Evolutionary conservation across 2,888 invertebrate genomes (phyloP), one percentile per base, ranked within the genome.

Genomic region (Nomada ferruginata): DNA sequence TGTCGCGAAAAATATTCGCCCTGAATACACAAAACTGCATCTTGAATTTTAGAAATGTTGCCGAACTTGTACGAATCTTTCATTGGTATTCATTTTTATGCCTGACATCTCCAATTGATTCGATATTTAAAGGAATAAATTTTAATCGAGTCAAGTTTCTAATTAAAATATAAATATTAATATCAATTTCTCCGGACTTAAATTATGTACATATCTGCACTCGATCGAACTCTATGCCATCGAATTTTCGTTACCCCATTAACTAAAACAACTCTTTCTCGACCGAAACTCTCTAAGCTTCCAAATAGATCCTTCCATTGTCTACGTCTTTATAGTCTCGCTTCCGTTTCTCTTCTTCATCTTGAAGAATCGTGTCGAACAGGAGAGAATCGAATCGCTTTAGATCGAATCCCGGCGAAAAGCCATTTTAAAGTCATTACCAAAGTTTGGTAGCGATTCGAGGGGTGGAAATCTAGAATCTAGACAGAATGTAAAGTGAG

Each of bases 341-440:
- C 55, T 53, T 47, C 71, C 52, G 47, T 26, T 65, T 71, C 50
- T 64, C 57, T 50, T 57, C 59, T 78, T 23, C 71, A 77, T 77
- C 70, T 60, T 18, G 52, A 65, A 23, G 64, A 79, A 60, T 71
- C 63, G 78, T 50, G 26, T 68, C 69, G 53, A 53, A 57, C 55
- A 15, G 42, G 26, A 26, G 55, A 15, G 70, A 70, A 77, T 70
- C 78, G 71, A 61, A 50, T 60, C 44, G 59, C 44, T 52, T 42
- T 23, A 44, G 70, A 79, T 70, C 55, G 57, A 77, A 72, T 71
- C 65, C 79, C 60, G 44, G 29, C 53, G 70, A 47, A 65, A 72
- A 72, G 65, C 18, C 55, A 72, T 72, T 53, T 60, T 59, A 64
- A 77, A 79, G 70, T 50, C 71, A 79, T 79, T 72, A 78, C 47